Conservation (phyloP, 2,113 vertebrate species). For the Agelaius tricolor region DNA sequence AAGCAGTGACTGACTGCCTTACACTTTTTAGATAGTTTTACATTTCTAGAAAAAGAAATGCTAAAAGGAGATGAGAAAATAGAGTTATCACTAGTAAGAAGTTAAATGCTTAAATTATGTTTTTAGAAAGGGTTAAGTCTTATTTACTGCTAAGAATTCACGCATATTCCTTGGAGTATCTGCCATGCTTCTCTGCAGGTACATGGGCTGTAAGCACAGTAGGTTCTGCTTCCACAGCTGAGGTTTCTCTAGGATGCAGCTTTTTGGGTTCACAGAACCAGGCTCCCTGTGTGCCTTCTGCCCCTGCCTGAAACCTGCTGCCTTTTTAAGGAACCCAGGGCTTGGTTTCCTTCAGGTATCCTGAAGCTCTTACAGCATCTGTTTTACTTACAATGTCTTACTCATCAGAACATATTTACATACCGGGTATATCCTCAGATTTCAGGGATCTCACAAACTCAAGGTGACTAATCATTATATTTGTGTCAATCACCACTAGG, state of each 20-base stretch:
- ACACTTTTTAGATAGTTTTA: background rate
- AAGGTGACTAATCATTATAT: slow-evolving; percentile 92
- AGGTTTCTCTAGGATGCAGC: background rate
- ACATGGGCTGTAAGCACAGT: background rate
- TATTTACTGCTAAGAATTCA: background rate
- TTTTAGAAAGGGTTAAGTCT: background rate
- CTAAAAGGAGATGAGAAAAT: background rate
- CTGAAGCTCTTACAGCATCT: background rate
- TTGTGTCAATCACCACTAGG: slow-evolving; percentile 91
- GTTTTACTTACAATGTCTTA: background rate
- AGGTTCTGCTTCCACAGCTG: background rate
- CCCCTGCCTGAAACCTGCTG: background rate
- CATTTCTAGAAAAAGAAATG: background rate
- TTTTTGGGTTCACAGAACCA: background rate
- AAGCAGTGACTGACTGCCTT: background rate
- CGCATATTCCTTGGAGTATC: background rate
- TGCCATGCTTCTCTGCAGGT: background rate
- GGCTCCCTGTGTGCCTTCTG: background rate
- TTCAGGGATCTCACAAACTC: slow-evolving; percentile 85
- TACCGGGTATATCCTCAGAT: slow-evolving; percentile 85
- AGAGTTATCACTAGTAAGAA: background rate
- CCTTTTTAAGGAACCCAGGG: background rate
- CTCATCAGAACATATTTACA: background rate
- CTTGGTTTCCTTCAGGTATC: background rate
- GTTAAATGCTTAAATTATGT: background rate